Evolutionary conservation across 2,113 vertebrate genomes (phyloP), one percentile per base, ranked within the genome.

Genomic region (Sylvilagus bachmani): DNA sequence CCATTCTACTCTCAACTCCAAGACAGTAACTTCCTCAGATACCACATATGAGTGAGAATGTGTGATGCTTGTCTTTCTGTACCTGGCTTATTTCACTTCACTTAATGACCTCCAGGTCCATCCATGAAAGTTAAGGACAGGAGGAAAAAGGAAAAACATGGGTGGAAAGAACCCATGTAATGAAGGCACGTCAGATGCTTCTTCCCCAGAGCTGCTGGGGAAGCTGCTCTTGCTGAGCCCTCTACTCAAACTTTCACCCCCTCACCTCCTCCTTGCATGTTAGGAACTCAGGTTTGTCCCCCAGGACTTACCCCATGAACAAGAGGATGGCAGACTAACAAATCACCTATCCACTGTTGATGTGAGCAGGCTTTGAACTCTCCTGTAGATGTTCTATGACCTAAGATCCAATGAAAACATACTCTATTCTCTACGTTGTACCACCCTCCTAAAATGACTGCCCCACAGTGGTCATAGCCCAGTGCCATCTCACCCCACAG

Each of bases 171-270:
- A 17, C 1, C 1, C 7, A 0, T 1, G 1, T 36, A 16, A 6
- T 3, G 38, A 70, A 24, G 17, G 2, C 31, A 22, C 36, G 11
- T 38, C 44, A 10, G 36, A 64, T 1, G 0, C 12, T 3, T 21
- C 53, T 19, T 49, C 21, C 33, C 53, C 31, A 4, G 0, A n/a
- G 38, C 10, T 10, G 14, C 49, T 58, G 49, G 22, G 25, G n/a
- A n/a, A n/a, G n/a, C n/a, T 3, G 16, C 6, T 5, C 64, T 19
- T 11, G 31, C 31, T 36, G 44, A 21, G 0, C 1, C 36, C 19
- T 2, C 24, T 16, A 11, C n/a, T 6, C 5, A 6, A 29, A 29
- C 5, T 11, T 1, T 58, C 22, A 29, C 1, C 31, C 1, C 0
- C 12, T 1, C 12, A 2, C 4, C 0, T 0, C 27, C 22, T 51